Base-by-base conservation (phyloP, 2,113 vertebrate genomes). In the Thalassarche chlororhynchos region DNA sequence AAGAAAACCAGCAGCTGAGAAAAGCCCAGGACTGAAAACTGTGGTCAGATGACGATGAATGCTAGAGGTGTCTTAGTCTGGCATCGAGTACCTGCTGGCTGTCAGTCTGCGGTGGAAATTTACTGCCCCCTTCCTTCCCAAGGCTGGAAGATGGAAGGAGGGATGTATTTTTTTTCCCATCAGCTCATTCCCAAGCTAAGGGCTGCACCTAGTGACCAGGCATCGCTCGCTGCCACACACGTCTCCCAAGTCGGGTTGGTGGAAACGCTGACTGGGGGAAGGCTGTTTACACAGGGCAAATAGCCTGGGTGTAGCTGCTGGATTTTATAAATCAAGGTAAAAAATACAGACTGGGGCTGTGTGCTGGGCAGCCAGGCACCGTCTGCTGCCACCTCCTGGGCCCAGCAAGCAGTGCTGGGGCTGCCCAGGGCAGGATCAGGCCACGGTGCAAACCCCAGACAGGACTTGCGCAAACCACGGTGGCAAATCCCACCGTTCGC, bases 321-420 rank as follows among this genome's bases (percentile, higher is more conserved):
- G 14, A 0, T 19, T 34, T 17, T 6, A 16, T 19, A 40, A 42
- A 65, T 18, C 14, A 1, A 16, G n/a, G 20, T 17, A 2, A 47
- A 46, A 54, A 62, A 24, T 0, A 4, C 8, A 4, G 12, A 4
- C 9, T 2, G 28, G 12, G 42, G 36, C 26, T 28, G 9, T 14
- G 79, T 2, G 57, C 40, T 14, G 55, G 21, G n/a, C 61, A 36
- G 40, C 7, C 44, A 7, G 26, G 29, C 17, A 21, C 40, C 8
- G 0, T 40, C 36, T 94, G 95, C 95, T 94, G 97, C 93, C 95
- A 97, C 86, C 97, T 97, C 96, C 96, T 23, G 98, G 95, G 58
- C 26, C 31, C 31, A 5, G 52, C n/a, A 12, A 31, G 38, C 40
- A 23, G 40, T 2, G 40, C 71, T 8, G 71, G 47, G 49, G 87